Base-by-base conservation (phyloP, 1,140 invertebrate species). In the Pygmarrhopalites habei region DNA sequence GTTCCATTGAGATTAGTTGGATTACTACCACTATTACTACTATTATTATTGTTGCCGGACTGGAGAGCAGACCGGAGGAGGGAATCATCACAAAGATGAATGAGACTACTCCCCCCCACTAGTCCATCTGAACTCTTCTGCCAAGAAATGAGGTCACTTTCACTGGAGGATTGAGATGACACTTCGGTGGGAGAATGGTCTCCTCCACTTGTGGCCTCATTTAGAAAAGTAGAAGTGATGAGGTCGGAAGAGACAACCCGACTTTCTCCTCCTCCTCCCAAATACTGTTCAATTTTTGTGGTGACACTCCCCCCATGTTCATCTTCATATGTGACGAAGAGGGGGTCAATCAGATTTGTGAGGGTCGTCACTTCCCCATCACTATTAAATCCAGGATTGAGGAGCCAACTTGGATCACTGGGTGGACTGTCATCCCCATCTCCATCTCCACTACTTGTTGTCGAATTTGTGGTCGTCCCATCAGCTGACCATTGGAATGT, bases 241-340 rank as follows among this genome's bases (percentile, higher is more conserved):
- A 65, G 43, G 55, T 70, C 66, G 1, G 65, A 67, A n/a, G 69
- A 70, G 0, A 63, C 59, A 1, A 39, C 49, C 7, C 49, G 47
- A 19, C 47, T 60, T 2, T 65, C 61, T 29, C 26, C 41, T 0
- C 29, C 15, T 2, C 47, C 21, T 17, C 28, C 29, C 15, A 35
- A 35, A 35, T 35, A 35, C 5, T 12, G 29, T 23, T 56, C 53
- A 32, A 56, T 41, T 41, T 56, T 56, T 3, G 25, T 41, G 4
- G 29, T 41, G n/a, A 41, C 53, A 19, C 19, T 21, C 7, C 28
- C 23, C 3, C 53, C 53, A 26, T 56, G 29, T n/a, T 44, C 41
- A 30, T 69, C 68, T 30, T 62, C 61, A 39, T 70, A 70, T 4
- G 63, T 53, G 2, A 70, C 69, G 57, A 70, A 70, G 17, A 70